Conservation (phyloP, 2,113 vertebrate species). For the Notothenia coriiceps region DNA sequence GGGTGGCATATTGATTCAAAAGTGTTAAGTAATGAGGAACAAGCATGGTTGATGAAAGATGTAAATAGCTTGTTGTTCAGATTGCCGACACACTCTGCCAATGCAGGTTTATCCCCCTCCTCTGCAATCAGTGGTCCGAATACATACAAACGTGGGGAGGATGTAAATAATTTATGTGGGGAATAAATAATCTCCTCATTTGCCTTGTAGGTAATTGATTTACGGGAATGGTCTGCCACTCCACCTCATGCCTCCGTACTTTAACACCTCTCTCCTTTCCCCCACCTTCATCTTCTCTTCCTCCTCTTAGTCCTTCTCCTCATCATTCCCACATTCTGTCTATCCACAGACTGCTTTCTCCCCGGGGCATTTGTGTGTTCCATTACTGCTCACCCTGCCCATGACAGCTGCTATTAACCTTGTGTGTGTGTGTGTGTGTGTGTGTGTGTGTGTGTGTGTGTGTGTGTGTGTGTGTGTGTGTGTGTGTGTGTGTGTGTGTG, state of each 20-base stretch:
- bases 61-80: conserved; percentile 76
- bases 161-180: conserved; percentile 79
- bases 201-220: conserved; percentile 72
- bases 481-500: conserved; percentile 13
- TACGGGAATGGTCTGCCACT: conserved; percentile 54
- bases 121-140: conserved; percentile 39
- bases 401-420: conserved; percentile 82
- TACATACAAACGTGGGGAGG: conserved; percentile 35
- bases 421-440: conserved; percentile 62
- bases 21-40: conserved; percentile 74
- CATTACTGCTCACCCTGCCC: conserved; percentile 80
- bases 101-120: conserved; percentile 30
- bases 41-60: conserved; percentile 73
- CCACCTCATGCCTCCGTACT: conserved; percentile 32
- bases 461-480: conserved; percentile 19
- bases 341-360: conserved; percentile 63
- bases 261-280: not conserved
- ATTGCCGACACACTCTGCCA: conserved; percentile 45
- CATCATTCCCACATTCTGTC: conserved; percentile 74
- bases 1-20: conserved; percentile 71
- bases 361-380: conserved; percentile 76
- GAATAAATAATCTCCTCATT: conserved; percentile 80
- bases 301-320: conserved; percentile 50
- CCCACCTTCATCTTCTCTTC: conserved; percentile 29
- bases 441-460: conserved; percentile 11